A percentile compares a stretch with the other conserved stretches of the same genome.
phyloP scores from a whole-genome alignment of 2,113 vertebrate genomes.

The Pungitius pungitius region DNA sequence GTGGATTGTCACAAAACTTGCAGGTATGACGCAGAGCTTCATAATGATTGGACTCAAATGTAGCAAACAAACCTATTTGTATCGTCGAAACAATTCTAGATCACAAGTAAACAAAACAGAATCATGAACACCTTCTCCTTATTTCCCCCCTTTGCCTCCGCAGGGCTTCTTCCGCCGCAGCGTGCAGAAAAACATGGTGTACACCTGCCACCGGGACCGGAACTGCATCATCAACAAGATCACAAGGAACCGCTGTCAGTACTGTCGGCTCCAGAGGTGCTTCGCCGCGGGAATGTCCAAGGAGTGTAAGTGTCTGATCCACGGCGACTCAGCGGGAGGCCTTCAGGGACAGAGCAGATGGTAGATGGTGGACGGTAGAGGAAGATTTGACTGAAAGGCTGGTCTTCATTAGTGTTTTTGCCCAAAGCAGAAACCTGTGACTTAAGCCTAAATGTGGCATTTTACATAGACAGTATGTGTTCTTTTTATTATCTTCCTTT shows the following conservation, averaged over 20 bases:
- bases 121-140: neutral
- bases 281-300: slow-evolving; percentile 97
- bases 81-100: neutral
- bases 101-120: neutral
- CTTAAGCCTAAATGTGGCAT: neutral
- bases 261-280: slow-evolving; percentile 95
- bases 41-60: neutral
- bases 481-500: no score
- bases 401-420: neutral
- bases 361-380: neutral
- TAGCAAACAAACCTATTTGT: neutral
- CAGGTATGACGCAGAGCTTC: neutral
- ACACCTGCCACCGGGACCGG: slow-evolving; percentile 95
- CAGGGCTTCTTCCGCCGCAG: slow-evolving; percentile 97
- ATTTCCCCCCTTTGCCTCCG: neutral
- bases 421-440: neutral
- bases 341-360: neutral
- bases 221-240: slow-evolving; percentile 99
- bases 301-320: slow-evolving; percentile 87
- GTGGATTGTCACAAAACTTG: neutral
- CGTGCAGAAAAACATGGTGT: slow-evolving; percentile 98
- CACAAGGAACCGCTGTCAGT: slow-evolving; percentile 96
- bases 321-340: neutral
- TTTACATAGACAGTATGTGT: neutral
- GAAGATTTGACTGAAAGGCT: neutral